A percentile compares a stretch with the other conserved stretches of the same genome.
These are phyloP conservation scores for Cygnus buccinator DNA, from an alignment of 2,113 vertebrate genomes.

Conservation along the genomic window DNA sequence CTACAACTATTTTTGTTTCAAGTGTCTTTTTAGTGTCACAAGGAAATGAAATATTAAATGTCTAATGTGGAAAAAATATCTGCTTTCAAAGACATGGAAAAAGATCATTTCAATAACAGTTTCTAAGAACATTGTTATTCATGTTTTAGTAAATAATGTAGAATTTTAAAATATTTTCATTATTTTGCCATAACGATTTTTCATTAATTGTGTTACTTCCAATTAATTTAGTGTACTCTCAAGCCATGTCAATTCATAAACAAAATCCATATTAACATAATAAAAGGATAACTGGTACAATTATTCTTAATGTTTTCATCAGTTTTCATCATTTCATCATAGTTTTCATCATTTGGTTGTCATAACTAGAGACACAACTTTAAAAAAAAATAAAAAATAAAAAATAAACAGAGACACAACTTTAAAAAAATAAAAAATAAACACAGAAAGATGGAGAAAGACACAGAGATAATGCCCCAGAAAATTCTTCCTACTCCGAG, in stretches of 20 bases:
- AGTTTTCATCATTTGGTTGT: not conserved
- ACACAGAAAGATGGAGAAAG: not conserved
- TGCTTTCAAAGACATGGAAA: rapidly evolving
- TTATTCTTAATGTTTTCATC: not conserved
- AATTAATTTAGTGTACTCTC: not conserved
- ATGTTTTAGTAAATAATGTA: not conserved
- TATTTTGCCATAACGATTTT: not conserved
- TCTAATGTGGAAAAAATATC: not conserved
- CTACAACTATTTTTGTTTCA: not conserved
- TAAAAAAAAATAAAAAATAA: not conserved
- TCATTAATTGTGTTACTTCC: not conserved
- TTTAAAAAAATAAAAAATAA: not conserved
- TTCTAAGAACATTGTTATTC: not conserved
- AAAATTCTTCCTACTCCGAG: not conserved
- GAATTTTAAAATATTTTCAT: not conserved
- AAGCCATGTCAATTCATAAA: not conserved
- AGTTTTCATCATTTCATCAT: not conserved
- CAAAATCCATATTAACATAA: not conserved
- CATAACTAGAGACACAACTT: not conserved
- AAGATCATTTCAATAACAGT: not conserved
- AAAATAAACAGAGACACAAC: not conserved
- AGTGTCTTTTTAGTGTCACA: not conserved
- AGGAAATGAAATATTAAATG: not conserved
- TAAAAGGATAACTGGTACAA: not conserved
- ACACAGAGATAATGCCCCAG: not conserved